A percentile compares a stretch with the other conserved stretches of the same genome.
Evolutionary conservation across 2,113 vertebrate genomes (phyloP).

Genomic region (Aix galericulata): DNA sequence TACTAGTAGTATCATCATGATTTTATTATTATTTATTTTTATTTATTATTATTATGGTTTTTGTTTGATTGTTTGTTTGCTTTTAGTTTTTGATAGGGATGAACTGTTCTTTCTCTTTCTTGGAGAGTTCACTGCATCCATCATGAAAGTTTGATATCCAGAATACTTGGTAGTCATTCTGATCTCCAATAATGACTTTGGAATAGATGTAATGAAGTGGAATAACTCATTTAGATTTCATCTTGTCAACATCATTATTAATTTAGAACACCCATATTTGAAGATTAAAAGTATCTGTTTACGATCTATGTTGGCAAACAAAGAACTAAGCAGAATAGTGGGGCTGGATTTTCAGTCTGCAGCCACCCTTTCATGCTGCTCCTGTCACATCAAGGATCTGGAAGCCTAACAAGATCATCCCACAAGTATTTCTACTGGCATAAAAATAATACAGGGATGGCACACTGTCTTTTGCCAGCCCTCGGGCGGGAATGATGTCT

Average conservation of each 20-base stretch:
- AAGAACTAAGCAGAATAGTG: not conserved
- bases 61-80: too few relatives aligned
- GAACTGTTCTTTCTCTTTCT: not conserved
- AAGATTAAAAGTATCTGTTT: not conserved
- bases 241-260: constrained; percentile 30
- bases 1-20: not conserved
- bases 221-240: constrained; percentile 30
- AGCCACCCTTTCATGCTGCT: not conserved
- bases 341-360: not conserved
- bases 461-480: not conserved
- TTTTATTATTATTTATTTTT: not conserved
- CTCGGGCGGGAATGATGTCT: not conserved
- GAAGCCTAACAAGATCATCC: not conserved
- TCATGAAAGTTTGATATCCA: not conserved
- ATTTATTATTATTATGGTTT: too few relatives aligned
- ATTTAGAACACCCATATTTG: not conserved
- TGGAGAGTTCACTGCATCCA: not conserved
- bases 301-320: not conserved
- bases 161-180: not conserved
- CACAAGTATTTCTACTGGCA: not conserved
- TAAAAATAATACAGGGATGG: not conserved
- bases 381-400: not conserved
- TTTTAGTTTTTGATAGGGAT: not conserved
- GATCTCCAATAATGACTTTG: not conserved
- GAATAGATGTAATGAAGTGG: constrained; percentile 31